Evolutionary conservation across 2,888 invertebrate genomes (phyloP), one percentile per base, ranked within the genome.

Genomic region (Agonopterix heracliana): DNA sequence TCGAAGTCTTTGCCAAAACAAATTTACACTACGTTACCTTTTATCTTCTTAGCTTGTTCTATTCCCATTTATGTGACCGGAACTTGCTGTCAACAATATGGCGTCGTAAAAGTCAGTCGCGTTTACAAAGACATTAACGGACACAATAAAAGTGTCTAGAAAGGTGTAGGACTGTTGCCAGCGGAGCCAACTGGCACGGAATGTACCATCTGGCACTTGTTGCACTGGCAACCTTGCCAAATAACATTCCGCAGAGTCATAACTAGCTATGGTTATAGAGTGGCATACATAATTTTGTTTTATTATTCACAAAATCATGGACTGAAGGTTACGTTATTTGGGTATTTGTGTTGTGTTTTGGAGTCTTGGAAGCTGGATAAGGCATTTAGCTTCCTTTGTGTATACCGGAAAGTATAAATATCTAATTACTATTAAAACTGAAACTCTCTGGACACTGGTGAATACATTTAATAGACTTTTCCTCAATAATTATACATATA

Each of bases 91-190:
- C 68, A 65, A 66, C 68, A 64, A 70, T 67, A 74, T 57, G 56
- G 57, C 60, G 51, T 66, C 72, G 71, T 80, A 73, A 78, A 74
- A 66, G 66, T 66, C 61, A 66, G 64, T 59, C 61, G 58, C 70
- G 67, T 72, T 74, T 74, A 76, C 76, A 69, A 60, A 71, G 66
- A 60, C 66, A 64, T 74, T 79, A 73, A 72, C 71, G 66, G 67
- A 56, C 54, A 56, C 64, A 67, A 68, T 79, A 78, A 79, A 73
- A 66, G 41, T 41, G 41, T 41, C 12, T 56, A 48, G 51, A 50
- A 61, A 61, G 58, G 65, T 63, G 53, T 52, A 52, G 47, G 55
- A 47, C 35, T 36, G 50, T 34, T 17, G 12, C 41, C 48, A 42
- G 41, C 45, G 59, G 26, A 5, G 26, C 26, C 55, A 55, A 59